These are phyloP conservation scores for Vanessa cardui DNA, from an alignment of 2,888 invertebrate genomes.

Conservation along the genomic window DNA sequence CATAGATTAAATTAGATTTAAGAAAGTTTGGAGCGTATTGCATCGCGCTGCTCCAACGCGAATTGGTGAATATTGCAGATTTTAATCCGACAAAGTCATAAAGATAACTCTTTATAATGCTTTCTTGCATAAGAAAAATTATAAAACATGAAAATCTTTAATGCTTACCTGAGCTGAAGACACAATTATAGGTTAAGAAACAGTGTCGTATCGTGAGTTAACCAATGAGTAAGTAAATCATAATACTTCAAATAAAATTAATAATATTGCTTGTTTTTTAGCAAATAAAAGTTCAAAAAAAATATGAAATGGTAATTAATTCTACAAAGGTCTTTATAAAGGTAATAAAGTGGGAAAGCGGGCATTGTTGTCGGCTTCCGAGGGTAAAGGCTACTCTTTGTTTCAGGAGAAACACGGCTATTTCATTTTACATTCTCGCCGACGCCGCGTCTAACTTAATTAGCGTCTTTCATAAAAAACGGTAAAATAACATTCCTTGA, in stretches of 20 bases:
- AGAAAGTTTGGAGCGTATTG: no score
- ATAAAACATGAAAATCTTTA: no score
- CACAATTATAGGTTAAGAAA: no score
- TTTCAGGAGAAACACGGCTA: conserved; percentile 26
- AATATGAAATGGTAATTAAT: conserved; percentile 9
- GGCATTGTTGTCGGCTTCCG: conserved; percentile 25
- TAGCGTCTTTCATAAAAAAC: conserved; percentile 7
- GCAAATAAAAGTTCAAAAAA: not conserved
- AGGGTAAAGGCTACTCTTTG: conserved; percentile 19
- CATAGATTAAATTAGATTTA: no score
- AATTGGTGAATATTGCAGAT: no score
- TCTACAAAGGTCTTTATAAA: conserved; percentile 15
- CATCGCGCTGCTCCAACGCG: no score
- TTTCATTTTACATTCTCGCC: conserved; percentile 24
- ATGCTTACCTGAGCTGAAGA: no score
- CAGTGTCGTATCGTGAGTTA: no score
- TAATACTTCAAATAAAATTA: not conserved
- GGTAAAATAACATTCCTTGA: conserved; percentile 8
- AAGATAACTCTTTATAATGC: no score
- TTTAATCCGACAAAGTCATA: no score
- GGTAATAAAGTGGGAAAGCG: conserved; percentile 22
- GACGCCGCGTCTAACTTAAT: conserved; percentile 12
- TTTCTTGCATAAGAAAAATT: no score
- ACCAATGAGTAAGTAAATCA: no score
- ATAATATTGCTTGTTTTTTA: not conserved